Base-by-base conservation (phyloP, 2,888 invertebrate species). In the Callyntrura sp. region DNA sequence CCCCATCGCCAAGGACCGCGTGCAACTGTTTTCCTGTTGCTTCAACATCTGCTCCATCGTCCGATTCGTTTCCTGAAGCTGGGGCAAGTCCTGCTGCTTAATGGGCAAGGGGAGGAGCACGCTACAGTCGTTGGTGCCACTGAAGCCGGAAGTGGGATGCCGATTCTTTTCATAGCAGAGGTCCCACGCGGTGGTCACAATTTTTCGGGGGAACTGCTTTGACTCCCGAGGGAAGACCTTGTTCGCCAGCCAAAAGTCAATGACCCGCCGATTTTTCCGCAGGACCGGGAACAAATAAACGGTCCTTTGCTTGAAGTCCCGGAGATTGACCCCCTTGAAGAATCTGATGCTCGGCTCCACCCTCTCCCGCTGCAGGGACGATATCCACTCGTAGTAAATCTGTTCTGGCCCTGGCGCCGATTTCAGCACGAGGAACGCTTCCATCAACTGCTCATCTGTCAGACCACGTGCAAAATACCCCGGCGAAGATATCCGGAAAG, bases 121-220 rank as follows among this genome's bases (percentile, higher is more conserved):
- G n/a, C 70, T 68, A 14, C 90, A 85, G 70, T 92, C 92, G 45
- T 92, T 92, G 0, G 92, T 92, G 43, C 92, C 92, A 57, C 88
- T 88, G 48, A 92, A 92, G 20, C 92, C 91, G 0, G 83, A 79
- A 0, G 68, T 79, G 0, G 86, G 70, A 20, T 65, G 55, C 3
- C 11, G 11, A 17, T 90, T 79, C 2, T 79, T 25, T 55, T 87
- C 85, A 28, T 88, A 87, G 23, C 48, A 62, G 2, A 91, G 83
- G 43, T 92, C 91, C 90, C 90, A 91, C 0, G 92, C 85, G 0
- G 91, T 89, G 20, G 85, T 88, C 8, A 91, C 90, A 43, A 92
- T 45, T 45, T 91, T 91, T 0, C 65, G 60, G 1, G 91, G 90
- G 68, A 92, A 92, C 45, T 91, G 90, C 82, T 90, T 90, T 2